Evolutionary conservation across 2,888 invertebrate species (phyloP), one percentile per base, ranked within the genome.

Genomic region (Drosophila robusta): DNA sequence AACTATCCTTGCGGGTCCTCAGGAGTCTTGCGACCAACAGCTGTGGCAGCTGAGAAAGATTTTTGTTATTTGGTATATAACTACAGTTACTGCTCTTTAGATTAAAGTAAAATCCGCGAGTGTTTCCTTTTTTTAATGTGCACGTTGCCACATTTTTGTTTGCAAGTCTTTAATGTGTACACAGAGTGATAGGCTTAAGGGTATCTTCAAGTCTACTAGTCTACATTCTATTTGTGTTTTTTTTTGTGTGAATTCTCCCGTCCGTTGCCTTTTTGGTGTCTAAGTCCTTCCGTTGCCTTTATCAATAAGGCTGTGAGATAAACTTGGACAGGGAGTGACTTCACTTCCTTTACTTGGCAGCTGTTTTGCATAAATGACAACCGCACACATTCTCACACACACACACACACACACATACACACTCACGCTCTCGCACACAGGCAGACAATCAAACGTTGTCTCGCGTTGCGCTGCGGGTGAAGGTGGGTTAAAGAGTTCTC

Each of bases 361-460:
- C 87, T 84, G 80, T 74, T 85, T 85, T 85, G 86, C 87, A 84
- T 85, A 87, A 87, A 73, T 83, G 86, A 83, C 77, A 79, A 51
- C 57, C 63, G 62, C 66, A 80, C 60, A 62, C 51, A 67, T 45
- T 32, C 49, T 57, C 49, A 38, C 38, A 47, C 50, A 58, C 47
- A 47, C 61, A 51, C 41, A 56, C 64, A 49, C 39, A 46, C 50
- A 39, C 54, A 55, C 39, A 24, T 1, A 38, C 18, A 57, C 42
- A 36, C 8, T 24, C 66, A 42, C 39, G 36, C 56, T 51, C 64
- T 55, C 45, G 9, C 8, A 41, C 22, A 46, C 34, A 18, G 11
- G 49, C 47, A 70, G 71, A 85, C 85, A 85, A 85, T 82, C 81
- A 79, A 81, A 77, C 46, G 68, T 58, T 60, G 70, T 72, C 80